These are phyloP conservation scores for Bombus terrestris DNA, from an alignment of 1,140 invertebrate species.

Conservation along the genomic window DNA sequence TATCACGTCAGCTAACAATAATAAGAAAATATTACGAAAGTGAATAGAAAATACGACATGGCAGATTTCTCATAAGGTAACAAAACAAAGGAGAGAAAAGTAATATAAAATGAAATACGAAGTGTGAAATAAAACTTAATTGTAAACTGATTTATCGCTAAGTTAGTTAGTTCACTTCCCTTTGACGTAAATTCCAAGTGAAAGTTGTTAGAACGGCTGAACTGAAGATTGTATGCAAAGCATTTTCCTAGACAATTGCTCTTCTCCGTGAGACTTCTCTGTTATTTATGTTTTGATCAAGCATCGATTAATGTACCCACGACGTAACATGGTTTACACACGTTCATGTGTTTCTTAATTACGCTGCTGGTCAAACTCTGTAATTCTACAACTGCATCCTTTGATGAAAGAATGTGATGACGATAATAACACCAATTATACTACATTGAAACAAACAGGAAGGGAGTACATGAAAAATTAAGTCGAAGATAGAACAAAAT, in stretches of 20 bases:
- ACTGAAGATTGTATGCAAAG: constrained; percentile 48
- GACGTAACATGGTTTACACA: neutral
- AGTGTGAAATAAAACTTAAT: constrained; percentile 44
- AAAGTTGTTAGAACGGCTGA: constrained; percentile 35
- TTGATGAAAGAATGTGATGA: neutral
- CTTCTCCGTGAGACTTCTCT: constrained; percentile 52
- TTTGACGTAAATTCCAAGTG: constrained; percentile 33
- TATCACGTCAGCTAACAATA: neutral
- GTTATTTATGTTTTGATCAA: constrained; percentile 51
- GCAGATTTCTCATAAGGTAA: constrained; percentile 13
- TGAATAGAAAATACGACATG: neutral
- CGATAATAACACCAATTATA: neutral
- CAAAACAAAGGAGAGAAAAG: neutral
- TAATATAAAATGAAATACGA: constrained; percentile 25
- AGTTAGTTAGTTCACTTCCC: constrained; percentile 45
- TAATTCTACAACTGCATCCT: neutral
- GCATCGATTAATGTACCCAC: constrained; percentile 21
- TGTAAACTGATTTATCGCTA: constrained; percentile 43
- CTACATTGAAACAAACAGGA: too few species aligned
- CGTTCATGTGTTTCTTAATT: neutral
- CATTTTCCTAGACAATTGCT: constrained; percentile 33
- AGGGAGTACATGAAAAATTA: too few species aligned
- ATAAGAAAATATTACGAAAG: constrained; percentile 21
- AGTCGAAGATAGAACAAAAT: too few species aligned
- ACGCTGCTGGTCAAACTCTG: neutral